These are phyloP conservation scores for Clarias macrocephalus DNA, from an alignment of 2,113 vertebrate species.

Conservation along the genomic window DNA sequence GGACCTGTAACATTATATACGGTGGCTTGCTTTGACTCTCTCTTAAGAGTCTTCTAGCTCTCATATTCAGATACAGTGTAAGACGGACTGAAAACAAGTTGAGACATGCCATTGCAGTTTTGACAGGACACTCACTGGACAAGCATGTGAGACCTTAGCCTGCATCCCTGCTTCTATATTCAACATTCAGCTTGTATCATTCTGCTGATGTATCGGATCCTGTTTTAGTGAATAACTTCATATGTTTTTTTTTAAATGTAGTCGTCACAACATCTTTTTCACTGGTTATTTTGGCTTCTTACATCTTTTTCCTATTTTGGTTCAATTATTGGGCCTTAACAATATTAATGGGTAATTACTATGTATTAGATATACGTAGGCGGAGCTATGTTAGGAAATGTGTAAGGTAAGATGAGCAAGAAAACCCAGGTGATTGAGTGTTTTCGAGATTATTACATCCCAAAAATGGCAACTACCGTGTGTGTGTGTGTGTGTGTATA, in stretches of 20 bases:
- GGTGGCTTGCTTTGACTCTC: neutral
- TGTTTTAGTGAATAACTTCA: neutral
- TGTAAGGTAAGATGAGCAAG: neutral
- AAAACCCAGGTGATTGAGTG: neutral
- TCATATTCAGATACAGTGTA: neutral
- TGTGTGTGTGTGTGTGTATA: too few relatives aligned
- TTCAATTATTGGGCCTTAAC: neutral
- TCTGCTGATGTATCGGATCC: neutral
- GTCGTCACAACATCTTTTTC: too few relatives aligned
- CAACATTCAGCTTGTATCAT: conserved; percentile 29
- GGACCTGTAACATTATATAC: neutral
- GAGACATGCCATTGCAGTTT: conserved; percentile 13
- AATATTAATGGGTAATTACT: neutral
- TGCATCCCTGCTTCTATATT: conserved; percentile 7
- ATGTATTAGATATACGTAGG: neutral
- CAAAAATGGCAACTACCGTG: neutral
- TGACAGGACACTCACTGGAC: neutral
- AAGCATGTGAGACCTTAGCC: neutral
- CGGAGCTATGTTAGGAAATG: neutral
- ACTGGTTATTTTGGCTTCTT: too few relatives aligned
- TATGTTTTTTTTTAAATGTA: neutral
- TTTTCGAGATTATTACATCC: neutral
- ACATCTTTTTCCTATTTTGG: neutral
- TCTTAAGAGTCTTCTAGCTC: neutral
- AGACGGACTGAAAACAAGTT: conserved; percentile 12